Evolutionary conservation across 2,888 invertebrate species (phyloP), one percentile per base, ranked within the genome.

Genomic region (Aphrophora alni): DNA sequence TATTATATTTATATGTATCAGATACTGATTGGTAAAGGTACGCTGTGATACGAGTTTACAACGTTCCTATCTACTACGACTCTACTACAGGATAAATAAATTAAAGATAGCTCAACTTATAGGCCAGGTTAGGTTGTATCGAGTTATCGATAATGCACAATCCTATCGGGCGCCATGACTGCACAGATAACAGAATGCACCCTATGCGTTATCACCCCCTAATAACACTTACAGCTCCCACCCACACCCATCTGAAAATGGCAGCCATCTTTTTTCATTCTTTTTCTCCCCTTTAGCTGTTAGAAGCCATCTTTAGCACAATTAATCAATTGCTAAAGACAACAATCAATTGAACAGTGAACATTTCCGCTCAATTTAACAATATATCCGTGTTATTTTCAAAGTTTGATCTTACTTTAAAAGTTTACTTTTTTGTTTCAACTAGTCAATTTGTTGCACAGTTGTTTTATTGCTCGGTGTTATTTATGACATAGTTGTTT

Each of bases 221-320:
- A 59, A 59, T 68, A 76, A 59, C 76, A 25, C 75, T 25, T 44
- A 59, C 38, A 70, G 25, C 71, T 72, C 72, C 71, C 71, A 28
- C 27, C 72, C 78, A 28, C 77, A 27, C 78, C 51, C 72, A 17
- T 59, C 25, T 72, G 21, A 73, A 38, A 73, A 74, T 74, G 33
- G 51, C 73, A 73, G 78, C 78, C 78, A 79, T 79, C 78, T 79
- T 79, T 79, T 79, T 79, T 72, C 74, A 74, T 74, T 79, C 74
- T 74, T 79, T 59, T 79, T 79, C 78, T 79, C 78, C 74, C 78
- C 78, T 78, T 78, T 38, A n/a, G 74, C 74, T 38, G 14, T 33
- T 59, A 33, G 78, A 68, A 74, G 78, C 78, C 78, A 79, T 79
- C 59, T 79, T 79, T 74, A 74, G 28, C 74, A 38, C 69, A 79